Evolutionary conservation across 2,888 invertebrate species (phyloP).

Genomic region (Dicycla oo): DNA sequence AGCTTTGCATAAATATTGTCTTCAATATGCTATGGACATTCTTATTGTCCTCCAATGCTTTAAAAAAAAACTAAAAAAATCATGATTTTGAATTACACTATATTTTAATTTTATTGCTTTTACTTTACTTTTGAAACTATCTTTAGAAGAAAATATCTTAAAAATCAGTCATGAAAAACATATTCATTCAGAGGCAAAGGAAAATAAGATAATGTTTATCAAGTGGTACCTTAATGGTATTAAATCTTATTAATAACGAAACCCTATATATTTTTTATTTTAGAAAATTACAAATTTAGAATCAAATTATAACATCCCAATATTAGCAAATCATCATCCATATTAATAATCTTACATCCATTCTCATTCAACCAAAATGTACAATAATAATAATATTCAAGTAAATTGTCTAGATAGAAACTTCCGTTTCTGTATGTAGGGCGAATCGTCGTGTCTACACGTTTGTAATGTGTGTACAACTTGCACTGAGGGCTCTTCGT

Average conservation of each 20-base stretch:
- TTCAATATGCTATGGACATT: neutral
- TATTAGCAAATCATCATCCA: conserved; percentile 1
- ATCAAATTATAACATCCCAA: neutral
- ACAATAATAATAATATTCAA: conserved; percentile 19
- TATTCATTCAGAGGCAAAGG: neutral
- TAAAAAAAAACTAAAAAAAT: no score
- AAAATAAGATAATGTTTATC: no score
- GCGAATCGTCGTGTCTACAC: conserved; percentile 14
- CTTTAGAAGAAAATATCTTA: no score
- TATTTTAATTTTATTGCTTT: neutral
- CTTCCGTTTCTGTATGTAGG: conserved; percentile 35
- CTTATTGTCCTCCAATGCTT: neutral
- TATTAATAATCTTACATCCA: neutral
- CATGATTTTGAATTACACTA: neutral
- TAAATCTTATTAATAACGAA: no score
- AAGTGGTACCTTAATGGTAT: no score
- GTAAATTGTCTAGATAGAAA: conserved; percentile 36
- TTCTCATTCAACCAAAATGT: neutral
- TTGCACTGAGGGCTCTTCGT: conserved; percentile 25
- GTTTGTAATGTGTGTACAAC: conserved; percentile 20
- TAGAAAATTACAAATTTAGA: neutral
- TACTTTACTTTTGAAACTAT: neutral
- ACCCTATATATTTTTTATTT: no score
- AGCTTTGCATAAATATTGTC: conserved; percentile 16
- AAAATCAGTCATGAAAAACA: neutral